phyloP scores from a whole-genome alignment of 2,888 invertebrate genomes.

The Eupithecia vulgata region DNA sequence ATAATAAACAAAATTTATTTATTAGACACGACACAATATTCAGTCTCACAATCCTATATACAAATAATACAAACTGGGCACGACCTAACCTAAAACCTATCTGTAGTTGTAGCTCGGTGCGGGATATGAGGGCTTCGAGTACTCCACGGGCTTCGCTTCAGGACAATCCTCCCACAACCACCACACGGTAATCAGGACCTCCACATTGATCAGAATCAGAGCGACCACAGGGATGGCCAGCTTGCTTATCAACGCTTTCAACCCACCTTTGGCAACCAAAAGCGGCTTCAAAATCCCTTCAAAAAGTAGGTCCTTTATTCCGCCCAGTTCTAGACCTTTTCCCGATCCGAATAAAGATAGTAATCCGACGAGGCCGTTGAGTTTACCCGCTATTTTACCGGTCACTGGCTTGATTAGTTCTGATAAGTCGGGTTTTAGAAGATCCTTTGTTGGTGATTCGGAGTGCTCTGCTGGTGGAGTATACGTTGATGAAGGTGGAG shows the following conservation, averaged over 20 bases:
- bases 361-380: constrained; percentile 66
- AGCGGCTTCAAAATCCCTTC: constrained; percentile 73
- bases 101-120: constrained; percentile 59
- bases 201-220: constrained; percentile 71
- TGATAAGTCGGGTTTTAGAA: constrained; percentile 54
- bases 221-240: constrained; percentile 72
- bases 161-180: constrained; percentile 81
- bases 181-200: constrained; percentile 75
- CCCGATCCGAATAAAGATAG: constrained; percentile 63
- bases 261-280: constrained; percentile 65
- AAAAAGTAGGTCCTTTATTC: constrained; percentile 68
- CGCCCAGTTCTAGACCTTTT: constrained; percentile 60
- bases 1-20: constrained; percentile 24
- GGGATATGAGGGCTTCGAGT: constrained; percentile 50
- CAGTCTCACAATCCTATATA: constrained; percentile 44
- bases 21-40: constrained; percentile 35
- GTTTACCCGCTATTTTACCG: constrained; percentile 64
- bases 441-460: constrained; percentile 48
- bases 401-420: constrained; percentile 63
- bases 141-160: constrained; percentile 40
- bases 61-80: constrained; percentile 53
- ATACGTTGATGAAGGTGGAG: constrained; percentile 36
- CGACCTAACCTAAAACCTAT: constrained; percentile 39
- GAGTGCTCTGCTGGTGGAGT: constrained; percentile 41
- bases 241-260: constrained; percentile 73